Base-by-base conservation (phyloP, 2,888 invertebrate species). In the Diachrysia chrysitis region DNA sequence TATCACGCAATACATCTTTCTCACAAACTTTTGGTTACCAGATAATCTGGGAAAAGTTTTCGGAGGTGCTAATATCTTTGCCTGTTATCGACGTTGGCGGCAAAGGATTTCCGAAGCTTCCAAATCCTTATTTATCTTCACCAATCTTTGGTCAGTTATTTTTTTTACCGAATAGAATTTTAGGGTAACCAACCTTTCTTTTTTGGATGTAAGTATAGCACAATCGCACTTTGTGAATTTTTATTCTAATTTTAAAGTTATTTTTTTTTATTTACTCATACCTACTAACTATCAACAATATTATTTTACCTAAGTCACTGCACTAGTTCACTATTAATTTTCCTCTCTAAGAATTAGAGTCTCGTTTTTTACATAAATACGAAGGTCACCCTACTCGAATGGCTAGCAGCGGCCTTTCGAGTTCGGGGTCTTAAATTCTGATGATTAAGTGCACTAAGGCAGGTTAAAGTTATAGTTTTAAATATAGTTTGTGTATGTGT, bases 391-490 rank as follows among this genome's bases (percentile, higher is more conserved):
- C 16, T 69, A 73, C 63, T 73, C 14, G 23, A 37, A 23, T 58
- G 46, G 46, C 58, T 51, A 53, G 23, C 12, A 42, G 54, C 23
- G 61, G 23, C 32, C 69, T 56, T 57, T 51, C 54, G 42, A 66
- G 74, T 73, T 66, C 51, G 66, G 60, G 62, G 70, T 78, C 70
- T 70, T 76, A 78, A 76, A 76, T 73, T 69, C 29, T 48, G 62
- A 73, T 66, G 74, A 73, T 73, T 63, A 59, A 73, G 57, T 63
- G 59, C 42, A 73, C 63, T 59, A 32, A 51, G 59, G 56, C 61
- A 46, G 55, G 59, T 62, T 54, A 61, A 68, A 51, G 5, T 19
- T n/a, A n/a, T n/a, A n/a, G n/a, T n/a, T 14, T 54, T 2, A 16
- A 25, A 32, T 32, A 32, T 32, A 32, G 32, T 32, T 32, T 10